Base-by-base conservation (phyloP, 2,888 invertebrate species). In the Drosophila anceps region DNA sequence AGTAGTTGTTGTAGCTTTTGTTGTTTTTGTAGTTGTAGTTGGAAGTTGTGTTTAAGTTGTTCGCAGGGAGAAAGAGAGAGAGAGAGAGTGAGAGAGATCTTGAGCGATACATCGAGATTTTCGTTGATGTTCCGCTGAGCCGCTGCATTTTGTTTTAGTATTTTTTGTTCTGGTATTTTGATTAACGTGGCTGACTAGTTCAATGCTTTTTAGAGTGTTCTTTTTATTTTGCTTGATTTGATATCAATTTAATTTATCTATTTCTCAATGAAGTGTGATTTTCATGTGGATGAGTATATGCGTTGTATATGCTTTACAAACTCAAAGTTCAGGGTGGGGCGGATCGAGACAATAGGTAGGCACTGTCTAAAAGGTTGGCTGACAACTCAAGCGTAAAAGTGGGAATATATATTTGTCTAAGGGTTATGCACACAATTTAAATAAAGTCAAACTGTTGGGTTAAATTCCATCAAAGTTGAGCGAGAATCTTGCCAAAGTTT, bases 251-350 rank as follows among this genome's bases (percentile, higher is more conserved):
- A 20, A 62, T n/a, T 31, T 48, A 48, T 48, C 48, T 10, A 48
- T 7, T 80, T 77, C 76, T 76, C 71, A 68, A 87, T 90, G 85
- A 73, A 57, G 90, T 84, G 84, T 87, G 80, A 53, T 72, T 54
- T 54, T 77, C 59, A 63, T 71, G 66, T 88, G 67, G 67, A 84
- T 84, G 88, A 90, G 88, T 89, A 82, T 69, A 84, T 89, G 84
- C 73, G 70, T 83, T 76, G 88, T 69, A 57, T 83, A 84, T 89
- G 83, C 67, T 84, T 61, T 54, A 44, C 27, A 55, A 90, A 84
- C 85, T 73, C 39, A 84, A 76, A 82, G 87, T 44, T 55, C 12
- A 39, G 37, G 63, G 62, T 29, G 13, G 12, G 51, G 39, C 13
- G n/a, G 27, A 18, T 18, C 1, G 18, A 37, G 15, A 35, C 5